Evolutionary conservation across 2,888 invertebrate genomes (phyloP).

Genomic region (Chelonus formosanus): DNA sequence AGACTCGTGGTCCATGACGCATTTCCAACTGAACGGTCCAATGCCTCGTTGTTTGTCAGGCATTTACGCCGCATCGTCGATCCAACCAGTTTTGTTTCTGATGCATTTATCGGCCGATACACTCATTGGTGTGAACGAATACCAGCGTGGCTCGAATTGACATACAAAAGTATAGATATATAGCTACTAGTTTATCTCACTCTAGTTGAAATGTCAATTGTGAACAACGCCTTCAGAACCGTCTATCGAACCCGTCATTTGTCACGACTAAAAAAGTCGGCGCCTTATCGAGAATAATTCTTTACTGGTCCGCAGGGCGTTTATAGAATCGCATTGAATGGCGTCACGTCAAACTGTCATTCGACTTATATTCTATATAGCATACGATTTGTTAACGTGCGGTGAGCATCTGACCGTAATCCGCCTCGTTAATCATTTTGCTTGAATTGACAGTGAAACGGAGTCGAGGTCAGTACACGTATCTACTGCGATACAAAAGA

Average conservation of each 20-base stretch:
- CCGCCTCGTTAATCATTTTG: slow-evolving; percentile 41
- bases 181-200: no score
- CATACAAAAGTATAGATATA: slow-evolving; percentile 3
- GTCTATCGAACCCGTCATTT: slow-evolving; percentile 35
- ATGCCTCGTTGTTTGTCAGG: slow-evolving; percentile 50
- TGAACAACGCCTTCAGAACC: not conserved
- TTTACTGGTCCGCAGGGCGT: slow-evolving; percentile 10
- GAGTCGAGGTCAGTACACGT: not conserved
- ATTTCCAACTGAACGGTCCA: slow-evolving; percentile 53
- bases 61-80: slow-evolving; percentile 46
- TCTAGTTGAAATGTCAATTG: not conserved
- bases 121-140: slow-evolving; percentile 7
- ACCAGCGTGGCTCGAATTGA: not conserved
- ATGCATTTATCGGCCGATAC: slow-evolving; percentile 11
- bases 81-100: slow-evolving; percentile 22
- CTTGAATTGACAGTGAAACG: slow-evolving; percentile 26
- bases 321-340: slow-evolving; percentile 30
- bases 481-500: not conserved
- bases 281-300: slow-evolving; percentile 28
- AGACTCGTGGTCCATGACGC: slow-evolving; percentile 49
- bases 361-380: slow-evolving; percentile 24
- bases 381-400: slow-evolving; percentile 26
- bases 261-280: slow-evolving; percentile 33
- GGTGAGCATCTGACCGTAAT: slow-evolving; percentile 36
- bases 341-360: slow-evolving; percentile 31